Evolutionary conservation across 2,888 invertebrate genomes (phyloP), one percentile per base, ranked within the genome.

Genomic region (Cremastinae sp.): DNA sequence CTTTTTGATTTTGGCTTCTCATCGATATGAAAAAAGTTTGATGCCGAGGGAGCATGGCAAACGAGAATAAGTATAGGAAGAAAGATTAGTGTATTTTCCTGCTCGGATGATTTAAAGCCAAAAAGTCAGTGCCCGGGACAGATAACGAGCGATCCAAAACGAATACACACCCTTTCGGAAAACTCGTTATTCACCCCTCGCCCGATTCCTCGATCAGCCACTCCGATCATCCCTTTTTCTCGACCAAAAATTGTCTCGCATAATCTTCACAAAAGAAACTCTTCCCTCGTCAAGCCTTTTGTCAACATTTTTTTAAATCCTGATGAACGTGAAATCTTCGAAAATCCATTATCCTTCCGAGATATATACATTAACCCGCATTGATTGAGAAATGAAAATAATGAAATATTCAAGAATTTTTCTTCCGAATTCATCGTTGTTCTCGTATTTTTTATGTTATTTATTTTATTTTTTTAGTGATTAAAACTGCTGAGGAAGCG

Each of bases 161-260:
- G 53, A 70, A 70, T 61, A 47, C 28, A 45, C 43, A 71, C 51
- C 58, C 69, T 41, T 18, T 62, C 22, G 69, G 41, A 56, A 56
- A 78, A 75, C 74, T 78, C 79, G 78, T 79, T 79, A 78, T 76
- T 74, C 76, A 72, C 74, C 76, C 78, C 74, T 53, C 65, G 58
- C 64, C 28, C 34, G 12, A 43, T 14, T 1, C 36, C 59, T 53
- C 12, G 12, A 18, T 12, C 9, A 38, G 51, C 66, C 28, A 22
- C 49, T 8, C 18, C 68, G 36, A 54, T 62, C 62, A 62, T 62
- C 62, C 74, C 47, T 49, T 53, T n/a, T 38, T 47, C 51, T 18
- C 43, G 22, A 5, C 69, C 34, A 49, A 70, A 73, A 73, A 76
- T 59, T 69, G 47, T 58, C 59, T 45, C 43, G 28, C 51, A 49